These are phyloP conservation scores for Arctopsyche grandis DNA, from an alignment of 1,140 invertebrate genomes.

Conservation along the genomic window DNA sequence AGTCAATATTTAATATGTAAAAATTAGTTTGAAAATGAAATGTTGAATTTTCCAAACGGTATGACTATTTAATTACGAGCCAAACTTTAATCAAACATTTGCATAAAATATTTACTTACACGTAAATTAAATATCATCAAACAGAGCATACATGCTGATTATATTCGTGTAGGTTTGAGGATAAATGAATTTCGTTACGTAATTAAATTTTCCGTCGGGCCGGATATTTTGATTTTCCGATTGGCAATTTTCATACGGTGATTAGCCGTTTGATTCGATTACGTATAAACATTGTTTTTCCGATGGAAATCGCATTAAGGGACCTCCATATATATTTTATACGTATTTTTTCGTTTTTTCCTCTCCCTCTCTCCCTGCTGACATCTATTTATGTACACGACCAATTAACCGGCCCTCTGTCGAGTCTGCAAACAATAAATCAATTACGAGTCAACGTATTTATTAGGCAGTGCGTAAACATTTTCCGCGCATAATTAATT, in stretches of 20 bases:
- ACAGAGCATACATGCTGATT: neutral
- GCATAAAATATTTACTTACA: neutral
- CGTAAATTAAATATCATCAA: neutral
- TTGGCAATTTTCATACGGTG: slow-evolving; percentile 32
- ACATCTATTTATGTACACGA: slow-evolving; percentile 6
- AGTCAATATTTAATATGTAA: no score
- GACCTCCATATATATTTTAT: neutral
- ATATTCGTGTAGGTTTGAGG: neutral
- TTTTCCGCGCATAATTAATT: no score
- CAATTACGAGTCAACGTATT: neutral
- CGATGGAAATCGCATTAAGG: slow-evolving; percentile 21
- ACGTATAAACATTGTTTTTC: slow-evolving; percentile 24
- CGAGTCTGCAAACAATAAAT: slow-evolving; percentile 2
- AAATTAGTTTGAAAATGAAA: no score
- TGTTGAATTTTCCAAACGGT: no score
- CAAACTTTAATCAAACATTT: no score
- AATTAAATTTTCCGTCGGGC: slow-evolving; percentile 30
- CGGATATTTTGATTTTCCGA: slow-evolving; percentile 35
- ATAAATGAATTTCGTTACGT: slow-evolving; percentile 10
- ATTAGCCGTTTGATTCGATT: slow-evolving; percentile 34
- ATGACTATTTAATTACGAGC: no score
- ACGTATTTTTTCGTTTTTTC: neutral
- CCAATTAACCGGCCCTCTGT: slow-evolving; percentile 10
- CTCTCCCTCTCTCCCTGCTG: neutral
- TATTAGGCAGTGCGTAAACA: neutral